phyloP scores from a whole-genome alignment of 2,888 invertebrate genomes.

The Nebria brevicollis region DNA sequence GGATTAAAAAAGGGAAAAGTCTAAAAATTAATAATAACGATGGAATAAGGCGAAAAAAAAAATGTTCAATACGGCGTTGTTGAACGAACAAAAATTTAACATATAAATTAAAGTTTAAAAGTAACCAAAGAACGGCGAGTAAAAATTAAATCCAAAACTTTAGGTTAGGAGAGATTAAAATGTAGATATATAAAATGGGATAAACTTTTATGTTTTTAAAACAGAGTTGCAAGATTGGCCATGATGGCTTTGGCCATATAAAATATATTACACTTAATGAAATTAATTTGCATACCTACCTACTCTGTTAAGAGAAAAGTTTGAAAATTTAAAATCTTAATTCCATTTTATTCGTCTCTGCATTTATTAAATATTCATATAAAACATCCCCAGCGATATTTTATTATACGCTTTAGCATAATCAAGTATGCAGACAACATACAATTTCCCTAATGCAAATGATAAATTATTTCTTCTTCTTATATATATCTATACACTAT shows the following conservation, averaged over 20 bases:
- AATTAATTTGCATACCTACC: conserved; percentile 42
- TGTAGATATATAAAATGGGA: conserved; percentile 46
- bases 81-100: conserved; percentile 38
- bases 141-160: conserved; percentile 43
- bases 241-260: conserved; percentile 24
- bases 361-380: conserved; percentile 44
- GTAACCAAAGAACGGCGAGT: conserved; percentile 32
- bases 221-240: conserved; percentile 9
- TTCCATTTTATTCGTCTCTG: conserved; percentile 42
- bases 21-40: neutral
- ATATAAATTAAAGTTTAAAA: conserved; percentile 47
- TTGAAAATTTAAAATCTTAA: conserved; percentile 45
- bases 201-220: conserved; percentile 44
- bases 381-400: conserved; percentile 39
- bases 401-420: conserved; percentile 40
- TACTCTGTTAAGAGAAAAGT: conserved; percentile 37
- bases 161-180: conserved; percentile 43
- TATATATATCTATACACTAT: neutral
- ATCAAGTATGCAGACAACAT: conserved; percentile 27
- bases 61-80: conserved; percentile 17
- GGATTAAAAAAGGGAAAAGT: neutral
- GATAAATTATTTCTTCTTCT: conserved; percentile 6
- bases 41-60: neutral
- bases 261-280: conserved; percentile 46
- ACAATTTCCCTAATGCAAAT: conserved; percentile 17